phyloP scores from a whole-genome alignment of 2,113 vertebrate species.

The Cephalophus harveyi region DNA sequence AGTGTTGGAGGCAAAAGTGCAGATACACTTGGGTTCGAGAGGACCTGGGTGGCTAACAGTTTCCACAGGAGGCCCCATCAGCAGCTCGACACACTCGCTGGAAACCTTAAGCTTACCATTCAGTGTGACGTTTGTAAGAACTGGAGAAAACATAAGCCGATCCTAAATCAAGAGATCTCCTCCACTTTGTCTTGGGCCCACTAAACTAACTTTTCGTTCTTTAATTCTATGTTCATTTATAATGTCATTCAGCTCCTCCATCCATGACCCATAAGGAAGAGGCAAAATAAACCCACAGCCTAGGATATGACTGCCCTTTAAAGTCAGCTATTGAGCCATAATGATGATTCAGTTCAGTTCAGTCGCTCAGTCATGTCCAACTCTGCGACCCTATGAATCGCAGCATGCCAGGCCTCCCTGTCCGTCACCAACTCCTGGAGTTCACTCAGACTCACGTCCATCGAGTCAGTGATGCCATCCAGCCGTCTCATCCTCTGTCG shows the following conservation, averaged over 20 bases:
- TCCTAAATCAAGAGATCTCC: background rate
- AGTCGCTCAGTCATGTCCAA: too few species aligned
- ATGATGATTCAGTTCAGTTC: background rate
- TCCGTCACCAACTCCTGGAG: too few species aligned
- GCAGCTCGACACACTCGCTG: background rate
- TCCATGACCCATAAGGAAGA: background rate
- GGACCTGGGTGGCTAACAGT: background rate
- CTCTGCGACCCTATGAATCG: too few species aligned
- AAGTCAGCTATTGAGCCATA: background rate
- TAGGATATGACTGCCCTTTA: background rate
- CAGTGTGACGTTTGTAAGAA: background rate
- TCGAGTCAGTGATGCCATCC: too few species aligned
- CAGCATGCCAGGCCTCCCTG: too few species aligned
- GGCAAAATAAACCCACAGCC: background rate
- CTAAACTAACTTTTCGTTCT: background rate
- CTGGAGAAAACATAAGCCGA: background rate
- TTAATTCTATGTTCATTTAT: background rate
- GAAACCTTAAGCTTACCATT: background rate
- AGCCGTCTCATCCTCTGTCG: too few species aligned
- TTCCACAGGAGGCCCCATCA: background rate
- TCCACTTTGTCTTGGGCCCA: background rate
- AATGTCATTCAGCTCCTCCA: background rate
- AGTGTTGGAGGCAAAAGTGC: background rate
- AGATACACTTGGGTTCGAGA: fast-evolving
- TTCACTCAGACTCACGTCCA: too few species aligned